Evolutionary conservation across 1,140 invertebrate genomes (phyloP), one percentile per base, ranked within the genome.

Genomic region (Penaeus chinensis): DNA sequence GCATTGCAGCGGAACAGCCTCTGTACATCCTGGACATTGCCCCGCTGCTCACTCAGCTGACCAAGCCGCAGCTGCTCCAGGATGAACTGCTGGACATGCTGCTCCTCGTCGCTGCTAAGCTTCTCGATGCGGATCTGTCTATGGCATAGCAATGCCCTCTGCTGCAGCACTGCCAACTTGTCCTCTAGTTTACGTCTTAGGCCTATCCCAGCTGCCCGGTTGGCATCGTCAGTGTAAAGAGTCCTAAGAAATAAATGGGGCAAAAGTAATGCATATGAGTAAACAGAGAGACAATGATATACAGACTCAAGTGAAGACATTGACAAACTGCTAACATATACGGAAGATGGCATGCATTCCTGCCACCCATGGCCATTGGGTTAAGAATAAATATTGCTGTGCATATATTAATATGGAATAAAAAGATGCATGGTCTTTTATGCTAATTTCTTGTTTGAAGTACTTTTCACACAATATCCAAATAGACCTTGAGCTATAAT

Each of bases 71-170:
- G 74, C 60, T 89, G 89, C 63, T 87, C 71, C 22, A 89, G 85
- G 61, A 89, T 82, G 11, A 86, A 54, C 74, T 79, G 54, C 27
- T 89, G 89, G 37, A 89, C 66, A 16, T 78, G 78, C 42, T 82
- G 66, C 47, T 89, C 89, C 63, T 89, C 89, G 32, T 89, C 80
- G 54, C 27, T 77, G 74, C 79, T 87, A n/a, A 89, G 80, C 47
- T 77, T 82, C 63, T 86, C 89, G 61, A 89, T 86, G 54, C 69
- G 74, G n/a, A 89, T 63, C 47, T 82, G 69, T 24, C 83, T 81
- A 47, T 32, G 69, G 62, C 37, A 61, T 10, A 86, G 66, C 3
- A 86, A 63, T 71, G 80, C 84, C 27, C 80, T 66, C 47, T 89
- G 84, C 54, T 89, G 84, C 22, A 87, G 84, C 20, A 54, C 60